phyloP scores from a whole-genome alignment of 2,797 vertebrate genomes.

The Peromyscus melanophrys region DNA sequence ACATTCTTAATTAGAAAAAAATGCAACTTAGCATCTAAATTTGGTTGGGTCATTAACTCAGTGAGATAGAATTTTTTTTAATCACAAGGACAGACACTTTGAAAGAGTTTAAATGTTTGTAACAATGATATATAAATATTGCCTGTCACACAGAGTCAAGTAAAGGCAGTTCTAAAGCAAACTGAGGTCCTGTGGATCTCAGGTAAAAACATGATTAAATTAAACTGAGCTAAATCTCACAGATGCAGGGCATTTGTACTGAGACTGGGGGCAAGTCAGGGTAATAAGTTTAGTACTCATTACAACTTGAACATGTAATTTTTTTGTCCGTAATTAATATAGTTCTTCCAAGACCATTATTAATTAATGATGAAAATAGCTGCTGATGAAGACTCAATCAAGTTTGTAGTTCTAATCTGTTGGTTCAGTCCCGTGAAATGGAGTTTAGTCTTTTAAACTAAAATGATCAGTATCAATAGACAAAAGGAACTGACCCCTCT shows the following conservation, averaged over 20 bases:
- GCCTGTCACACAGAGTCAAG: not conserved
- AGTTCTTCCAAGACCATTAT: slow-evolving; percentile 2
- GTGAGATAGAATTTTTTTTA: slow-evolving; percentile 18
- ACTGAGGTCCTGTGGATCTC: not conserved
- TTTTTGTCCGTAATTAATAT: slow-evolving; percentile 54
- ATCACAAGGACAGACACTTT: not conserved
- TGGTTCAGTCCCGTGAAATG: not conserved
- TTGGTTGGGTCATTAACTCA: slow-evolving; percentile 57
- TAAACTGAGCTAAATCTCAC: not conserved
- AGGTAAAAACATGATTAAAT: slow-evolving; percentile 41
- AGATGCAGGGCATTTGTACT: not conserved
- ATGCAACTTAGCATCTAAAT: slow-evolving; percentile 40
- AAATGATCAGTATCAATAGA: not conserved
- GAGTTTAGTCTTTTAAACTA: not conserved
- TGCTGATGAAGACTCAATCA: not conserved
- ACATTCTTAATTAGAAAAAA: slow-evolving; percentile 69
- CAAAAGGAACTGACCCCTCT: not conserved
- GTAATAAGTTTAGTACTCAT: not conserved
- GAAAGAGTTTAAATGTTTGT: slow-evolving; percentile 19
- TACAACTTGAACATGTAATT: slow-evolving; percentile 5
- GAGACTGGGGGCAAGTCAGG: not conserved
- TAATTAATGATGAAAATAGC: not conserved
- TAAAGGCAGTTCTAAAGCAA: not conserved
- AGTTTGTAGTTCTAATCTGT: not conserved
- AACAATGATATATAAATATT: not conserved